These are phyloP conservation scores for Ischnura elegans DNA, from an alignment of 2,888 invertebrate genomes.

Conservation along the genomic window DNA sequence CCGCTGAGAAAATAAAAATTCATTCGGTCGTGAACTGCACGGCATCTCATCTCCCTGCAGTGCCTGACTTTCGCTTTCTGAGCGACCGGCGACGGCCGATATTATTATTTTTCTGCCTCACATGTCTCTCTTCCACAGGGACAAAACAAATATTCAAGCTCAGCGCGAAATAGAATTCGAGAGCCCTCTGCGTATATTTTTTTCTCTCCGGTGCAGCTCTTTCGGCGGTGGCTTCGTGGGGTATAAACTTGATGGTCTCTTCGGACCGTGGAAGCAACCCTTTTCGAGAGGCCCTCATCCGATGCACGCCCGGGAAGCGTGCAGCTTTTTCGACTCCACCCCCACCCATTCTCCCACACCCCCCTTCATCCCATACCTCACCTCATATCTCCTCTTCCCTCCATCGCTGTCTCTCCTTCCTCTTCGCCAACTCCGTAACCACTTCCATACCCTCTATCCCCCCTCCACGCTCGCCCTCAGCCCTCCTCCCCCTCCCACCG, in stretches of 20 bases:
- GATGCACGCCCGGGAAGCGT: neutral
- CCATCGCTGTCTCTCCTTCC: neutral
- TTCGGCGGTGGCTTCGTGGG: too few relatives aligned
- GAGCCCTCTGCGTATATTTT: too few relatives aligned
- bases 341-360: neutral
- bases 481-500: neutral
- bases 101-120: too few relatives aligned
- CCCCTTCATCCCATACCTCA: neutral
- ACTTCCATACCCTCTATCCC: neutral
- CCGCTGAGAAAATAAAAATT: too few relatives aligned
- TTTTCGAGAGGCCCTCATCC: neutral
- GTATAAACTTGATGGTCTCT: neutral
- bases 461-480: neutral
- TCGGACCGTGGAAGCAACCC: neutral
- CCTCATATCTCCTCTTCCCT: neutral
- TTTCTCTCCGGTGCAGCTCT: too few relatives aligned
- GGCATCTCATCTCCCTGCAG: too few relatives aligned
- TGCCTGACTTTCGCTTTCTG: too few relatives aligned
- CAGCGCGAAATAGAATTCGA: too few relatives aligned
- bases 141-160: too few relatives aligned
- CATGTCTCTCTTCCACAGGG: too few relatives aligned
- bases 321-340: neutral
- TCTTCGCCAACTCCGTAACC: neutral
- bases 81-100: too few relatives aligned
- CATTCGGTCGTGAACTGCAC: too few relatives aligned